These are phyloP conservation scores for Himalopsyche japonica DNA, from an alignment of 2,888 invertebrate species.

Conservation along the genomic window DNA sequence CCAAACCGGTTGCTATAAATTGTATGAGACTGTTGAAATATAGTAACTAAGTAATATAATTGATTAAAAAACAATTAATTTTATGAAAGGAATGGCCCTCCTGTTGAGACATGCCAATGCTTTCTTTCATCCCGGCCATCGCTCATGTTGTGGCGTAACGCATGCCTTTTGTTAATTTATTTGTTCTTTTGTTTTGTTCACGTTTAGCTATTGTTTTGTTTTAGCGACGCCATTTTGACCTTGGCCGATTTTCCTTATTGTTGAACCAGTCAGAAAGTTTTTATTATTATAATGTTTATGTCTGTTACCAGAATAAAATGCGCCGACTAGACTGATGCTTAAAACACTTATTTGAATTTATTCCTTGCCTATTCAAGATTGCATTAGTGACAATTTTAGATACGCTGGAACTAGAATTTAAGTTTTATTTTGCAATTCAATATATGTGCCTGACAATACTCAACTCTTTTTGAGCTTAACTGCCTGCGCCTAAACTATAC, in stretches of 20 bases:
- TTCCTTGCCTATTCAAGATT: not conserved
- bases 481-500: no score
- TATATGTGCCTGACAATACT: no score
- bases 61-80: no score
- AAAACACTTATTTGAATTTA: not conserved
- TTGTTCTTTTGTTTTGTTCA: not conserved
- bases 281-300: not conserved
- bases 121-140: not conserved
- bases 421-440: no score
- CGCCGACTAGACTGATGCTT: not conserved
- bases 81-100: no score
- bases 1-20: no score
- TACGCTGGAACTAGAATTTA: no score
- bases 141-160: not conserved
- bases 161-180: not conserved
- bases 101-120: not conserved
- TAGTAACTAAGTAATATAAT: no score
- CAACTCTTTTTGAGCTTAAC: no score
- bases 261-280: not conserved
- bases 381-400: no score
- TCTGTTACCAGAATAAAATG: not conserved
- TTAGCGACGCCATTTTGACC: not conserved
- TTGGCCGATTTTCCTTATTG: not conserved
- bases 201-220: not conserved
- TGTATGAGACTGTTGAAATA: no score